Conservation (phyloP, 2,113 vertebrate genomes). For the Pleuronectes platessa region DNA sequence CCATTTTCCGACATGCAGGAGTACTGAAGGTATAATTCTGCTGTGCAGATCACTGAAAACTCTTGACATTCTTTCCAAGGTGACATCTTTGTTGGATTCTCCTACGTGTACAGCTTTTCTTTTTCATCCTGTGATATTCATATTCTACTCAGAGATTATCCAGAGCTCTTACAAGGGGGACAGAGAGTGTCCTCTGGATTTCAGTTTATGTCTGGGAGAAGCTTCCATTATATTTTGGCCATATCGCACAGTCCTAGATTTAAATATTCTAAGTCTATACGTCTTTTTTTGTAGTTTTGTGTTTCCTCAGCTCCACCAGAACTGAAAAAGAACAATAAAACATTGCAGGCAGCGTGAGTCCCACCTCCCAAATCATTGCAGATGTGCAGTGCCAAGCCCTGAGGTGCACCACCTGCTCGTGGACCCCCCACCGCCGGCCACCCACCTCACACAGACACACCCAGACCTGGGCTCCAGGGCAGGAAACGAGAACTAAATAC, state of each 20-base stretch:
- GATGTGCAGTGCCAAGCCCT: slow-evolving; percentile 22
- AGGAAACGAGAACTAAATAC: slow-evolving; percentile 39
- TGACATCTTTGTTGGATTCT: too few relatives aligned
- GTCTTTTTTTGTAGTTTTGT: not conserved
- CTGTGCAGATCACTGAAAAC: too few relatives aligned
- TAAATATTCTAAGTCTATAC: not conserved
- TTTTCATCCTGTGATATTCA: too few relatives aligned
- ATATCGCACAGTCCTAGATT: not conserved
- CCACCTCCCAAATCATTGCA: slow-evolving; percentile 38
- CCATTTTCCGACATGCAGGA: too few relatives aligned
- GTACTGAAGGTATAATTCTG: too few relatives aligned
- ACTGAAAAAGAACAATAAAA: not conserved
- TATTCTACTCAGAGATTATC: too few relatives aligned
- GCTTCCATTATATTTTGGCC: too few relatives aligned
- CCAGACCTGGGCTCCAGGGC: slow-evolving; percentile 42
- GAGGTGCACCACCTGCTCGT: slow-evolving; percentile 60
- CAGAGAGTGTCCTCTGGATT: too few relatives aligned
- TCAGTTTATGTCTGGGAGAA: too few relatives aligned
- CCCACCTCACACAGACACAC: slow-evolving; percentile 45
- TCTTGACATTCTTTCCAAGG: too few relatives aligned
- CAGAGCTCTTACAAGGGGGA: too few relatives aligned
- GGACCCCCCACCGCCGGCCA: slow-evolving; percentile 33
- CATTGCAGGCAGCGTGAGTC: slow-evolving; percentile 2
- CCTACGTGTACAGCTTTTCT: too few relatives aligned
- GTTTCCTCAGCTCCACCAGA: not conserved